Base-by-base conservation (phyloP, 1,140 invertebrate genomes). In the Psix sp. region DNA sequence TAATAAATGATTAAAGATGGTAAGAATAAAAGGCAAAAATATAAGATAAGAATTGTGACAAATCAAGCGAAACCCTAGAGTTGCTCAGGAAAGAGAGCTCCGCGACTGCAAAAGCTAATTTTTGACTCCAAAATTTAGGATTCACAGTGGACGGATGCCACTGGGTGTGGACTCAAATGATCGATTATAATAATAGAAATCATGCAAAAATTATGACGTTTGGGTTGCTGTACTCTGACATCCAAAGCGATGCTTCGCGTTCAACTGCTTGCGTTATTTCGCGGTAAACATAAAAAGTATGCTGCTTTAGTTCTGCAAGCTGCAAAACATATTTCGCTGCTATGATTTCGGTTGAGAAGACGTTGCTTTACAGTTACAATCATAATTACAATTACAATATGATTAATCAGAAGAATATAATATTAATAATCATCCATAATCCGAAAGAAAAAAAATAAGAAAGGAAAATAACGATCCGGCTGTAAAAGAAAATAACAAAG, bases 211-310 rank as follows among this genome's bases (percentile, higher is more conserved):
- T 7, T 26, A 6, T 51, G 59, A 52, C 56, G 40, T 48, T 40
- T 54, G 11, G 21, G 16, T 21, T 48, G 18, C 17, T 33, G 24
- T 40, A 56, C 54, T 60, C 70, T 59, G 52, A 54, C 54, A 60
- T 62, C 42, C 54, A 67, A 60, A 74, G 56, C 42, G 48, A 66
- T 42, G 70, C 60, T 56, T 73, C 70, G 52, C 48, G 56, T 56
- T 74, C 54, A 49, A 49, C 52, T 49, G 16, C 15, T n/a, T 24
- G 51, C n/a, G 29, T 24, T 7, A 24, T 4, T 24, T 24, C 7
- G 3, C 21, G 21, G 21, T 4, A 24, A 24, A 24, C 21, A 24
- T 24, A 7, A 24, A 24, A 24, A 3, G 7, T 3, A 7, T 24
- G 21, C 7, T 4, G 7, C 21, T 3, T 24, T 24, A 6, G 36